Evolutionary conservation across 2,888 invertebrate genomes (phyloP).

Genomic region (Protonemura montana): DNA sequence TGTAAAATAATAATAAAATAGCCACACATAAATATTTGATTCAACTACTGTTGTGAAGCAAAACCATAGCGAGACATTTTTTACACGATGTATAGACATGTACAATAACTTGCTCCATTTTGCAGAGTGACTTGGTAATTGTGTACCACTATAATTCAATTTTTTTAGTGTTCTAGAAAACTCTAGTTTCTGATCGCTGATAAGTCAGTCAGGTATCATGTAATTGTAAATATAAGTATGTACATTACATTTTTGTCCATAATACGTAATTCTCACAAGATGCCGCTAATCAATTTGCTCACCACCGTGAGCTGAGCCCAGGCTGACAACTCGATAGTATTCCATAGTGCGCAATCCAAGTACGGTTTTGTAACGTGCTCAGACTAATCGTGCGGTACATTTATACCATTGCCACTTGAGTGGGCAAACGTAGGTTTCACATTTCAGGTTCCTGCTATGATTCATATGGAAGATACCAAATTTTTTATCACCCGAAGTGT

Average conservation of each 20-base stretch:
- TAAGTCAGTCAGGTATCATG: conserved; percentile 32
- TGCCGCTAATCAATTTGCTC: conserved; percentile 38
- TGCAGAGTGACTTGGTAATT: conserved; percentile 49
- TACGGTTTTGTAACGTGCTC: not conserved
- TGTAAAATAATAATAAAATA: conserved; percentile 42
- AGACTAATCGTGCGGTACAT: not conserved
- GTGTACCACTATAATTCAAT: conserved; percentile 46
- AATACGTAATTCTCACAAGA: conserved; percentile 46
- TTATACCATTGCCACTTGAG: no score
- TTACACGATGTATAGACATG: conserved; percentile 46
- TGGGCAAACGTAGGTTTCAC: no score
- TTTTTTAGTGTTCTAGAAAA: conserved; percentile 24
- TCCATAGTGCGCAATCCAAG: not conserved
- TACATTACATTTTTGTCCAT: conserved; percentile 44
- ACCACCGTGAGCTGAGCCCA: not conserved
- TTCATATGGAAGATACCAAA: no score
- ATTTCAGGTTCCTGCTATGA: no score
- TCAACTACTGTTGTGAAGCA: conserved; percentile 40
- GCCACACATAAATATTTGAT: conserved; percentile 41
- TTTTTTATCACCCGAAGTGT: not conserved
- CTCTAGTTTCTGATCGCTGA: not conserved
- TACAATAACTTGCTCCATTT: conserved; percentile 39
- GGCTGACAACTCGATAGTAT: not conserved
- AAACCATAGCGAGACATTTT: conserved; percentile 47
- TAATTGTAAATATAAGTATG: conserved; percentile 46